Percentiles rank a stretch among this genome's conserved stretches.
Conservation (phyloP, 2,113 vertebrate species). For the Lanius collurio region DNA sequence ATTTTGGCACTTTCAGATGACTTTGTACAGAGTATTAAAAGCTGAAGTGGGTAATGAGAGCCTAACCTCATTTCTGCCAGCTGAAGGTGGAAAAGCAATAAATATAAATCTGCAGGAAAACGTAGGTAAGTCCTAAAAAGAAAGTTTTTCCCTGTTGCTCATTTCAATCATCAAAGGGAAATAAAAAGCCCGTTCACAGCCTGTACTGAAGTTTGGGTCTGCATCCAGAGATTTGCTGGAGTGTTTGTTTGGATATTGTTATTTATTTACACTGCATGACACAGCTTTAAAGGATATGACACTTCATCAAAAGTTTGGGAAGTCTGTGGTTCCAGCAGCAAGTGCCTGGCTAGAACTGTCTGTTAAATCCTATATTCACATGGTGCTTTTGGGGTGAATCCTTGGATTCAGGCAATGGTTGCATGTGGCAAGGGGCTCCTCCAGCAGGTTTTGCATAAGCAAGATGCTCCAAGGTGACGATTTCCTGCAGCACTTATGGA, state of each 20-base stretch:
- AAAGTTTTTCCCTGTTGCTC: slow-evolving; percentile 23
- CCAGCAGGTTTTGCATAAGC: background rate
- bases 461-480: background rate
- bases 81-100: background rate
- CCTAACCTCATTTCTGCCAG: background rate
- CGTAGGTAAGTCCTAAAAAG: background rate
- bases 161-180: background rate
- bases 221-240: background rate
- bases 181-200: background rate
- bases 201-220: background rate
- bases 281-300: background rate
- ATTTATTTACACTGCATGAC: background rate
- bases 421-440: background rate
- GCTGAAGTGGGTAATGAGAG: background rate
- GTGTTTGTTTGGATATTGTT: background rate
- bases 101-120: background rate
- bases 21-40: background rate
- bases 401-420: background rate
- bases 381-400: background rate
- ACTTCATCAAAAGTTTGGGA: slow-evolving; percentile 61
- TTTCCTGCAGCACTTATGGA: background rate
- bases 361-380: background rate
- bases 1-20: slow-evolving; percentile 43
- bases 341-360: background rate
- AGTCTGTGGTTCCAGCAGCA: slow-evolving; percentile 3